A percentile compares a stretch with the other conserved stretches of the same genome.
Conservation (phyloP, 2,113 vertebrate genomes). For the Martes martes region DNA sequence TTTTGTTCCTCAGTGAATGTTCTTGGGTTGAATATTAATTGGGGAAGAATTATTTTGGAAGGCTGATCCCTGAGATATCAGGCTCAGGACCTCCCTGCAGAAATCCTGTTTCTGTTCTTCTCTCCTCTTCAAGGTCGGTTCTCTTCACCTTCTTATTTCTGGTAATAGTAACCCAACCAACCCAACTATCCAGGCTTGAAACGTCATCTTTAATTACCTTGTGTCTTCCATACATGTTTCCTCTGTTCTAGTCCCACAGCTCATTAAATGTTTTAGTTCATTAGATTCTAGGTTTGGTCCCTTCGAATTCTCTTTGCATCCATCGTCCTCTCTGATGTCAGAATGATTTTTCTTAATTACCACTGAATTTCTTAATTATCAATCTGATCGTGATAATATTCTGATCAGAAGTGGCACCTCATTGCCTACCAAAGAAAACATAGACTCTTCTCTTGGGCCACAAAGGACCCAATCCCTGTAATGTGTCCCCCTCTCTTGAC, state of each 20-base stretch:
- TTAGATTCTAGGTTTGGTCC: not conserved
- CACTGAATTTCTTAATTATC: not conserved
- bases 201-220: not conserved
- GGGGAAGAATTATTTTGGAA: not conserved
- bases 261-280: not conserved
- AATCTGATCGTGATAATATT: not conserved
- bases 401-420: not conserved
- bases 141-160: not conserved
- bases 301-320: not conserved
- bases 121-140: not conserved
- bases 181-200: too few relatives aligned
- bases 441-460: not conserved
- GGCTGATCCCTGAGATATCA: rapidly evolving
- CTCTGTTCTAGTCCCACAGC: not conserved
- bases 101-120: not conserved
- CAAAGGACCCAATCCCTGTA: not conserved
- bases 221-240: not conserved
- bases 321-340: not conserved
- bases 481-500: too few relatives aligned
- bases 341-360: not conserved
- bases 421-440: not conserved
- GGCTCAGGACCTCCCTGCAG: too few relatives aligned
- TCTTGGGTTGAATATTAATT: not conserved
- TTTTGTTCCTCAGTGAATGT: not conserved
- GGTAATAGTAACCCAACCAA: not conserved